Evolutionary conservation across 2,797 vertebrate genomes (phyloP), one percentile per base, ranked within the genome.

Genomic region (Mus spretus): DNA sequence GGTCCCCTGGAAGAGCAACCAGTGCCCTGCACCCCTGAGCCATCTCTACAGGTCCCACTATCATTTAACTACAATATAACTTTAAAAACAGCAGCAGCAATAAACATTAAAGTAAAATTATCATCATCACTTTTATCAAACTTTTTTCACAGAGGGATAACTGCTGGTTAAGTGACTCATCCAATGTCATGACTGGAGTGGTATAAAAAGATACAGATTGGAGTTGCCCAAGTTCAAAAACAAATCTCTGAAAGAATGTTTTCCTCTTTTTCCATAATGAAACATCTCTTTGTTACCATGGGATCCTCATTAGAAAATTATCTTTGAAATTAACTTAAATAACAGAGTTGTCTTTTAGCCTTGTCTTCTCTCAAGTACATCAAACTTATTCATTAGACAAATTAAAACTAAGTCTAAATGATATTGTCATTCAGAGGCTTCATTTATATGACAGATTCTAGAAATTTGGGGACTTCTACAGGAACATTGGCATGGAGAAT

Each of bases 261-360:
- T 10, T 13, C 12, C 19, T 28, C 6, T 63, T 79, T 94, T 57
- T 34, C 19, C 22, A 74, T 22, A 44, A 67, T 47, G 24, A 77
- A 81, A 78, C 14, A 72, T 28, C 57, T 90, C 80, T 28, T 47
- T 22, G 24, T 57, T 22, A 57, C 50, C 40, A 8, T 24, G 24
- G 28, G 55, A 22, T 14, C 37, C 55, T 37, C 1, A 55, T 5
- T 57, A 74, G 77, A 63, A 94, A 90, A 87, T 17, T 37, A 10
- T 81, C 24, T 96, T 91, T 72, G 55, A 17, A 83, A 77, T 55
- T 75, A 89, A 82, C 1, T 91, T 50, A 70, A 93, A 89, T 77
- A 17, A 2, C 1, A 14, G 19, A 72, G 11, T 0, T 59, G 24
- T 79, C 78, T 78, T 86, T 85, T 83, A 37, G 6, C 8, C 26